Percentiles rank a stretch among this genome's conserved stretches.
These are phyloP conservation scores for Agrochola lychnidis DNA, from an alignment of 2,888 invertebrate genomes.

Conservation along the genomic window DNA sequence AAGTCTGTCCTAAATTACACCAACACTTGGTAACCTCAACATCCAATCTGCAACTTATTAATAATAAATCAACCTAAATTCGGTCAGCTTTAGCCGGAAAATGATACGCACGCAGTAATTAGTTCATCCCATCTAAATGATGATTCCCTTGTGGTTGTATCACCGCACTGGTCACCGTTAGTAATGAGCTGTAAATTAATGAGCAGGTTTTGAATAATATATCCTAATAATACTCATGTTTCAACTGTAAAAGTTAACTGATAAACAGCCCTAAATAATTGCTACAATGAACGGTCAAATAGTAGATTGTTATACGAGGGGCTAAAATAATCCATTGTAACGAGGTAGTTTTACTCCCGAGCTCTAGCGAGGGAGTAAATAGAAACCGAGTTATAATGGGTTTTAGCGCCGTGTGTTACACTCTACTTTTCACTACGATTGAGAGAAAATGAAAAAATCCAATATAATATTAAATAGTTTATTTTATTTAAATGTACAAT, in stretches of 20 bases:
- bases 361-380: too few species aligned
- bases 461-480: too few species aligned
- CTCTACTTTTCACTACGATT: too few species aligned
- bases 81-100: conserved; percentile 5
- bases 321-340: too few species aligned
- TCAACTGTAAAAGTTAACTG: not conserved
- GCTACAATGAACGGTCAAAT: not conserved
- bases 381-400: too few species aligned
- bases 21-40: not conserved
- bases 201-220: conserved; percentile 10
- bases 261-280: not conserved
- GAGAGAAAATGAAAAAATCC: too few species aligned
- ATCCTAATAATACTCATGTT: not conserved
- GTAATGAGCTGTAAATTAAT: conserved; percentile 42
- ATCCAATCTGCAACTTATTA: conserved; percentile 39
- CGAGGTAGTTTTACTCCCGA: too few species aligned
- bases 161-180: conserved; percentile 8
- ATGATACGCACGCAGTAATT: conserved; percentile 35
- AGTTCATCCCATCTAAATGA: conserved; percentile 37
- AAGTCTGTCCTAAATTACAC: not conserved
- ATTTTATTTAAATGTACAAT: too few species aligned
- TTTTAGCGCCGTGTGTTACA: too few species aligned
- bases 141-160: conserved; percentile 35
- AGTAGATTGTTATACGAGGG: too few species aligned
- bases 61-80: conserved; percentile 30